These are phyloP conservation scores for Parascotia fuliginaria DNA, from an alignment of 2,888 invertebrate species.

Conservation along the genomic window DNA sequence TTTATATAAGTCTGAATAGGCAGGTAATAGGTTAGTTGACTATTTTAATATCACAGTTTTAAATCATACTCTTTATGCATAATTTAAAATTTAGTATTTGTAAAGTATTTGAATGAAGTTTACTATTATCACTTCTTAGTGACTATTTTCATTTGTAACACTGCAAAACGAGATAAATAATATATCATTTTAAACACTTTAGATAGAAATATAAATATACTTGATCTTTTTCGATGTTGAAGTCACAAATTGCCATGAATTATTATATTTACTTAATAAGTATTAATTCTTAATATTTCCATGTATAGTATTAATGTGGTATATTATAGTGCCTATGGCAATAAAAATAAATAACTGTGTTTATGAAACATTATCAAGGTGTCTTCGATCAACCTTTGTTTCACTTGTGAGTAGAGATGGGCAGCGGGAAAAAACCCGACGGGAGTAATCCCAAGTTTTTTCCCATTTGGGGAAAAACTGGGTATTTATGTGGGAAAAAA, in stretches of 20 bases:
- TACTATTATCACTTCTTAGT: neutral
- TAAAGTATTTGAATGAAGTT: neutral
- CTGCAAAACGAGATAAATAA: neutral
- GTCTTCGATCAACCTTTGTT: too few species aligned
- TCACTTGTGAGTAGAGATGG: too few species aligned
- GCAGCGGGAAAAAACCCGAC: too few species aligned
- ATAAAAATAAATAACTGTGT: too few species aligned
- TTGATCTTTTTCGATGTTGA: too few species aligned
- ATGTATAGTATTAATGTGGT: neutral
- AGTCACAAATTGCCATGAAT: neutral
- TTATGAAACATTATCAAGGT: too few species aligned
- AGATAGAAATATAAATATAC: too few species aligned
- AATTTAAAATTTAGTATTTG: neutral
- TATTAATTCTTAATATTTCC: neutral
- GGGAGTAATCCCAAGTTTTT: too few species aligned
- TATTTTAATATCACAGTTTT: conserved; percentile 22
- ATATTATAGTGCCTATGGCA: neutral
- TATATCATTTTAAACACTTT: too few species aligned
- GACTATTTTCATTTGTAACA: neutral
- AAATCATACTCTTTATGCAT: conserved; percentile 1
- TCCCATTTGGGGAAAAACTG: too few species aligned
- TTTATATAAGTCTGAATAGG: conserved; percentile 50
- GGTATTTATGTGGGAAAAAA: too few species aligned
- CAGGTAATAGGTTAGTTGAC: conserved; percentile 22
- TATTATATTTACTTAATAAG: neutral